Base-by-base conservation (phyloP, 2,113 vertebrate genomes). In the Chaenocephalus aceratus region DNA sequence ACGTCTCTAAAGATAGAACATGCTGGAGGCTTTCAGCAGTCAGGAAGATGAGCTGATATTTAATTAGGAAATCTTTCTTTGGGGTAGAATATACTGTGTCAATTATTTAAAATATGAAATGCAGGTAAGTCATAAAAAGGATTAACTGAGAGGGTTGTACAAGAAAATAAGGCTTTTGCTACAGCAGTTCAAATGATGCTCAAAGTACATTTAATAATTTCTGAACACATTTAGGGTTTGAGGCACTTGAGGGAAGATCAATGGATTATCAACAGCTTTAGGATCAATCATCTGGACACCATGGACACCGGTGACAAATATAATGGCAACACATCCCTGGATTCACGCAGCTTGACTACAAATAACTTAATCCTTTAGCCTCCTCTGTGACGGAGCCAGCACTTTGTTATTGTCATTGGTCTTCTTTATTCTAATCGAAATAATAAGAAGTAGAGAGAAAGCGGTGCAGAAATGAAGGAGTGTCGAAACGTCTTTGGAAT, bases 401-500 rank as follows among this genome's bases (percentile, higher is more conserved):
- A 18, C 44, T 83, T 87, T 87, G 68, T 79, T 72, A 65, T 79
- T 75, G 71, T 77, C 64, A 52, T 54, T 56, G 70, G 63, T 75
- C 72, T 36, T 18, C 14, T 5, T 51, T 44, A 52, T 48, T 16
- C 15, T 57, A 1, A 13, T 49, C 30, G 12, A 57, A 23, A 56
- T 34, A 61, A 7, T 23, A n/a, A 63, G 41, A 12, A 3, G 60
- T 3, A 10, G 13, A 56, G 21, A 18, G 6, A 59, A 54, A 57
- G 14, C 48, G 52, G 44, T 7, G 52, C 59, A 48, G n/a, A 53
- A 46, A n/a, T 68, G 66, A 48, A 36, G 71, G 67, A 76, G 71
- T 0, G 44, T 45, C 8, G 2, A 16, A 71, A 74, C 72, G 75
- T 77, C 82, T 79, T 85, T 69, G 69, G 85, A 83, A 86, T 89